Evolutionary conservation across 2,113 vertebrate genomes (phyloP).

Genomic region (Ameiurus melas): DNA sequence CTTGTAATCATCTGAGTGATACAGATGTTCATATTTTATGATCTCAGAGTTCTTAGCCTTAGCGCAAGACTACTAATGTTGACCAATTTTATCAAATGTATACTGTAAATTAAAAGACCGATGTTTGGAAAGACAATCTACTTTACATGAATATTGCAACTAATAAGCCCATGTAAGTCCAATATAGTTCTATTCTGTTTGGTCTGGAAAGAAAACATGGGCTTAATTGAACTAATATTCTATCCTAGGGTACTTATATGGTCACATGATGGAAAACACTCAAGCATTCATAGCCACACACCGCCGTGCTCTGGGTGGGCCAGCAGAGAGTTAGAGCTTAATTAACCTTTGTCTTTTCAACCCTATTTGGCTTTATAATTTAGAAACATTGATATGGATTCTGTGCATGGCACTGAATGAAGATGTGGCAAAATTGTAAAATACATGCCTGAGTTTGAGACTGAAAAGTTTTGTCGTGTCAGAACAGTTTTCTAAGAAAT

Average conservation of each 20-base stretch:
- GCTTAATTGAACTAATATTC: conserved; percentile 68
- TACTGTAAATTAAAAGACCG: neutral
- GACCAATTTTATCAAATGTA: conserved; percentile 5
- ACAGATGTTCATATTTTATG: neutral
- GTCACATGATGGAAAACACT: conserved; percentile 47
- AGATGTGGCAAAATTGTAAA: conserved; percentile 18
- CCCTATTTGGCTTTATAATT: conserved; percentile 64
- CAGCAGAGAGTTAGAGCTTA: conserved; percentile 55
- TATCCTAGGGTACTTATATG: conserved; percentile 50
- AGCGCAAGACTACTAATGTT: conserved; percentile 14
- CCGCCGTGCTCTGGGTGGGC: conserved; percentile 52
- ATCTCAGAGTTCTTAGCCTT: neutral
- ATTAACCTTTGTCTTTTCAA: conserved; percentile 72
- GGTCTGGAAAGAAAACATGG: conserved; percentile 54
- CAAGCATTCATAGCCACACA: conserved; percentile 56
- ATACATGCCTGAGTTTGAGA: conserved; percentile 19
- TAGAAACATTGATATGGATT: conserved; percentile 39
- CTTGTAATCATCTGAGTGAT: conserved; percentile 17
- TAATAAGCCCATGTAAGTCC: neutral
- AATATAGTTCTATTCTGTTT: neutral
- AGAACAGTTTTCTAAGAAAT: neutral
- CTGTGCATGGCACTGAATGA: conserved; percentile 8
- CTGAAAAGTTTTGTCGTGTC: neutral
- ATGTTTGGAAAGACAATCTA: neutral
- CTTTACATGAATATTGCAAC: neutral